A percentile compares a stretch with the other conserved stretches of the same genome.
phyloP scores from a whole-genome alignment of 2,113 vertebrate genomes.

The Tichodroma muraria region DNA sequence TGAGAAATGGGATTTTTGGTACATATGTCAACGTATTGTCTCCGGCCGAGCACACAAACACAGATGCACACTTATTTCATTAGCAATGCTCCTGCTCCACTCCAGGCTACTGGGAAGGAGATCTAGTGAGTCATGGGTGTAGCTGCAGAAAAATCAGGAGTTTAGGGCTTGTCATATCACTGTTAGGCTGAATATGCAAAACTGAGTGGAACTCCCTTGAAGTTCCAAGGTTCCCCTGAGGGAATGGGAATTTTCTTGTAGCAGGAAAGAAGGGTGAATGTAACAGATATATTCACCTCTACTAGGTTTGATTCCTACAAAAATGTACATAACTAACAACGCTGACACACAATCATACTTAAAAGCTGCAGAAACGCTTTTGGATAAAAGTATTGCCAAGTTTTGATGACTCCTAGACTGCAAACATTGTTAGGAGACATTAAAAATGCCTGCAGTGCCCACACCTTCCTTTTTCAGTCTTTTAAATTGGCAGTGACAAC shows the following conservation, averaged over 20 bases:
- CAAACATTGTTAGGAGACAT: neutral
- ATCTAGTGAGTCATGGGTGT: neutral
- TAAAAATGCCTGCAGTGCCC: neutral
- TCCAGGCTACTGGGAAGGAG: neutral
- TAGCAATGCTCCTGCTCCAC: neutral
- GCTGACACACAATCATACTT: neutral
- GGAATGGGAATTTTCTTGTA: neutral
- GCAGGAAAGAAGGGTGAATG: neutral
- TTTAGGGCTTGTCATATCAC: neutral
- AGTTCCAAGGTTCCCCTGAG: neutral
- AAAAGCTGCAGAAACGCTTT: neutral
- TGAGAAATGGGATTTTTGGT: neutral
- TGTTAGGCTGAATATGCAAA: neutral
- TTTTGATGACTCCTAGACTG: neutral
- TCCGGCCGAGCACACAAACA: neutral
- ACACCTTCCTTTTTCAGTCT: neutral
- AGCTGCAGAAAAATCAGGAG: neutral
- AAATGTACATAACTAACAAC: neutral
- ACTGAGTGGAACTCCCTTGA: neutral
- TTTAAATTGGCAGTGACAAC: neutral
- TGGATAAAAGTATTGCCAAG: neutral
- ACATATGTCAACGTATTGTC: neutral
- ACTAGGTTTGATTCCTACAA: neutral
- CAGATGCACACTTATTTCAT: neutral
- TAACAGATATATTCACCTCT: neutral